Evolutionary conservation across 2,888 invertebrate genomes (phyloP).

Genomic region (Acanthosepion lycidas): DNA sequence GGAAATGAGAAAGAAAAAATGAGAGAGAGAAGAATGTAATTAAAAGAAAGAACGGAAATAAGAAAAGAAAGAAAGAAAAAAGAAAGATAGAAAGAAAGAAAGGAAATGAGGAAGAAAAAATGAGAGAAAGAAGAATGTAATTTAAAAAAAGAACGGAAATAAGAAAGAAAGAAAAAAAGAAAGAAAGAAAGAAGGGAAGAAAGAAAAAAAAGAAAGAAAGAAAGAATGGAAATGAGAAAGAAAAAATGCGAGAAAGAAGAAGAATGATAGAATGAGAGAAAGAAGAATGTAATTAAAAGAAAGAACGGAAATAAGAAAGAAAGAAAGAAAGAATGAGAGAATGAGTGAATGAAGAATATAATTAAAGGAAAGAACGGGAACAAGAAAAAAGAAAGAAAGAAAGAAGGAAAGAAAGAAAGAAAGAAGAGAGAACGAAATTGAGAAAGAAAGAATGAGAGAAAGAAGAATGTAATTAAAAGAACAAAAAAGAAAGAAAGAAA

Average conservation of each 20-base stretch:
- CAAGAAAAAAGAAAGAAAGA: no score
- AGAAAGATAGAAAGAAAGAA: no score
- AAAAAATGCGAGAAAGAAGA: not conserved
- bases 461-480: no score
- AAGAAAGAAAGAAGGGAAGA: no score
- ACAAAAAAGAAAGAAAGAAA: not conserved
- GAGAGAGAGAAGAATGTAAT: not conserved
- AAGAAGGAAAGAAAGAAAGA: not conserved
- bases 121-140: no score
- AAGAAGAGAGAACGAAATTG: not conserved
- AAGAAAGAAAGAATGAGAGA: not conserved
- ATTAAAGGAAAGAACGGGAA: not conserved
- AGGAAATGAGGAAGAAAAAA: no score
- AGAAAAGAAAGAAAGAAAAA: no score
- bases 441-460: not conserved
- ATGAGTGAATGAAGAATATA: rapidly evolving
- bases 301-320: not conserved
- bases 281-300: not conserved
- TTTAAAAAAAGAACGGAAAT: no score
- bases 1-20: not conserved
- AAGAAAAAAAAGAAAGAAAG: no score
- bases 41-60: no score
- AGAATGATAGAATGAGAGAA: not conserved
- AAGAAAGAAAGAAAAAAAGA: no score
- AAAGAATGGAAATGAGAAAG: not conserved